Evolutionary conservation across 2,888 invertebrate species (phyloP), one percentile per base, ranked within the genome.

Genomic region (Agelastica alni): DNA sequence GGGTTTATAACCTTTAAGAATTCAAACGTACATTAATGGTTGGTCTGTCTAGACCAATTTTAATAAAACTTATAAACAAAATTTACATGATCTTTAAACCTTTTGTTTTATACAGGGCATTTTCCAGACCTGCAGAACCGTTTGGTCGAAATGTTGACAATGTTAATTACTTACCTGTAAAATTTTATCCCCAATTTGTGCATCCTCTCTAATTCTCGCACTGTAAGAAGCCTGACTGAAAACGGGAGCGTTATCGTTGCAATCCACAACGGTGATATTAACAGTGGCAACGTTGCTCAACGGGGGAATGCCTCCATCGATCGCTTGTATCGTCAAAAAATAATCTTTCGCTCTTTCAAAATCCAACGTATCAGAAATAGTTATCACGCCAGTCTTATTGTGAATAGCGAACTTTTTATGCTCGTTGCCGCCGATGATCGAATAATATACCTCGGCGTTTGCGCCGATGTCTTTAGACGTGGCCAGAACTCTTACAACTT

Each of bases 381-480:
- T 81, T 43, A 96, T 82, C 4, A 87, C 84, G 30, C 94, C 95
- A 39, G 86, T 83, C 60, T 83, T 83, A 7, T 85, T 82, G 22
- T 56, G 36, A 10, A 56, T 47, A 22, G 31, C 75, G 76, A 95
- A 95, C 75, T 92, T 91, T 63, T 87, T 88, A 69, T 93, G 90
- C 69, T 91, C 93, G 73, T 94, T 94, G 39, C 94, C 94, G 17
- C 89, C 93, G 18, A 91, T 85, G 52, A 95, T 88, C 10, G 89
- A 87, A 75, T 94, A 95, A 56, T 85, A 85, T 45, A 97, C 91
- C 74, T 93, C 91, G 0, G 96, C 96, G 79, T 96, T 97, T 59
- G 93, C 83, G 22, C 96, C 96, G 32, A 91, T 87, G 75, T 97
- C 96, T 71, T 89, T 88, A 6, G 93, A 94, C 2, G 93, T 90